Evolutionary conservation across 2,113 vertebrate genomes (phyloP).

Genomic region (Mus spicilegus): DNA sequence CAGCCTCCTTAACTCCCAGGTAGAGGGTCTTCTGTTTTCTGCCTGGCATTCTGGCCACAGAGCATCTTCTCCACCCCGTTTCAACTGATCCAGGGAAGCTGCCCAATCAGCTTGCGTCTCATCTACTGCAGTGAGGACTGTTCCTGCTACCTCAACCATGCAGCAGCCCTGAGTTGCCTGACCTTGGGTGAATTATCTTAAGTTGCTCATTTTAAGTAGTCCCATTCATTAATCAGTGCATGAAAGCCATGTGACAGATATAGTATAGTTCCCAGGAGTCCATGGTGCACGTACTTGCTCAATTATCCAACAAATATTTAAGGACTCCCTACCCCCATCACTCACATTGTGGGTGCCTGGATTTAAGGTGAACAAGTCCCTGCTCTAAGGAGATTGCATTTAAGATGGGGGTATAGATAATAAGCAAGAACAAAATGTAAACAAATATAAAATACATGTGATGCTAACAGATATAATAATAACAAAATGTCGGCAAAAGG

Average conservation of each 20-base stretch:
- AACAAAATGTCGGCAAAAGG: not conserved
- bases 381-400: not conserved
- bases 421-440: not conserved
- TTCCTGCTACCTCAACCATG: not conserved
- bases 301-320: not conserved
- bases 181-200: not conserved
- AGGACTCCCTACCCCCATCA: not conserved
- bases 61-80: not conserved
- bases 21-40: not conserved
- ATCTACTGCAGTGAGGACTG: not conserved
- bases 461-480: not conserved
- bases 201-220: not conserved
- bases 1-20: not conserved
- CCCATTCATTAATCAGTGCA: not conserved
- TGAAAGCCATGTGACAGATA: not conserved
- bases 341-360: not conserved
- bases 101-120: not conserved
- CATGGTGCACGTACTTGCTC: not conserved
- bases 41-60: not conserved
- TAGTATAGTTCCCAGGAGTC: not conserved
- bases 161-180: not conserved
- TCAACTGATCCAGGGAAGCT: not conserved
- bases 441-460: not conserved
- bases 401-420: not conserved
- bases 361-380: not conserved